A percentile compares a stretch with the other conserved stretches of the same genome.
phyloP scores from a whole-genome alignment of 1,140 invertebrate species.

The Wasmannia auropunctata region DNA sequence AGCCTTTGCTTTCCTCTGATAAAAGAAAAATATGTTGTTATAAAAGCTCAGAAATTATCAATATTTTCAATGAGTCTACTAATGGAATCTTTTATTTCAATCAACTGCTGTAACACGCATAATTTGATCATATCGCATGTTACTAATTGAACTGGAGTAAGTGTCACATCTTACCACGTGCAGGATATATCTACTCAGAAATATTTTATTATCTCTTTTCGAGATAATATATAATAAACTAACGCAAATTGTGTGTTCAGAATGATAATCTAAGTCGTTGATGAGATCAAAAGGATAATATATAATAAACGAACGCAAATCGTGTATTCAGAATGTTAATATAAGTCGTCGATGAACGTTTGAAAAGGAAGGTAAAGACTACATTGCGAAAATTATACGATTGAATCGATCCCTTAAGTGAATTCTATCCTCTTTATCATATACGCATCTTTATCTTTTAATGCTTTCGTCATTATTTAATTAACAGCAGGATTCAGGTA shows the following conservation, averaged over 20 bases:
- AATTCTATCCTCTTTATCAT: conserved; percentile 10
- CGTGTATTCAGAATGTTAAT: background rate
- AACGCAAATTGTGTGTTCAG: background rate
- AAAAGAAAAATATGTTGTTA: background rate
- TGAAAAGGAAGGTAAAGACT: background rate
- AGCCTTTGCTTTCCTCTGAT: background rate
- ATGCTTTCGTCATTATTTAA: conserved; percentile 4
- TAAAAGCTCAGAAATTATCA: background rate
- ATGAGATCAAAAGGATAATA: background rate
- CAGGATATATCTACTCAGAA: background rate
- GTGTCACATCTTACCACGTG: background rate
- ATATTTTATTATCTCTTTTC: background rate
- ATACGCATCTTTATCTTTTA: background rate
- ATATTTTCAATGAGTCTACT: background rate
- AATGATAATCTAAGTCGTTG: background rate
- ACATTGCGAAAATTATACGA: background rate
- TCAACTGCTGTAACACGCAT: background rate
- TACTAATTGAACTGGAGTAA: background rate
- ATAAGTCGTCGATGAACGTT: background rate
- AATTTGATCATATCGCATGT: conserved; percentile 3
- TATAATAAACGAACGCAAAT: background rate
- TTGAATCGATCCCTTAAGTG: background rate
- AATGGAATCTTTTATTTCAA: background rate
- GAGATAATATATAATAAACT: background rate
- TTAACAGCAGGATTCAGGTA: conserved; percentile 3